phyloP scores from a whole-genome alignment of 2,888 invertebrate species.

The Hirtodrosophila confusa region DNA sequence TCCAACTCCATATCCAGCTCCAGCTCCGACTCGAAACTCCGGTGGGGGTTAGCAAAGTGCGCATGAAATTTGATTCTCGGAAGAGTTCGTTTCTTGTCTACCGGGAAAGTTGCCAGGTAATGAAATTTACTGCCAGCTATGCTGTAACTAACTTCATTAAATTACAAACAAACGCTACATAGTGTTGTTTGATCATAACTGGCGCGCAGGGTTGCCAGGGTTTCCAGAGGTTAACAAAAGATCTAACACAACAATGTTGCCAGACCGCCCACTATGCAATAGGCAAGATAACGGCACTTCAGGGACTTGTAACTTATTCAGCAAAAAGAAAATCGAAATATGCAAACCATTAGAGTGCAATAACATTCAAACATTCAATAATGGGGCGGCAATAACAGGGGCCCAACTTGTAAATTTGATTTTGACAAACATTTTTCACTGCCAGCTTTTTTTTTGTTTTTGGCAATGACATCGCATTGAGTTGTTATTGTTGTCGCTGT shows the following conservation, averaged over 20 bases:
- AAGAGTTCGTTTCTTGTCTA: constrained; percentile 70
- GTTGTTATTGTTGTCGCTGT: constrained; percentile 55
- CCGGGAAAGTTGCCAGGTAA: constrained; percentile 59
- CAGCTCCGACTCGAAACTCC: constrained; percentile 12
- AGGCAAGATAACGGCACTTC: constrained; percentile 49
- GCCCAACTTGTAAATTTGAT: constrained; percentile 60
- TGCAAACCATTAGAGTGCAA: constrained; percentile 59
- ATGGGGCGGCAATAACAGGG: constrained; percentile 38
- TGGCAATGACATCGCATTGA: constrained; percentile 41
- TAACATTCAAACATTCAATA: constrained; percentile 62
- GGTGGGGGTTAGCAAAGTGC: constrained; percentile 59
- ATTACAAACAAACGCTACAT: constrained; percentile 46
- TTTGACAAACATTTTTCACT: constrained; percentile 65
- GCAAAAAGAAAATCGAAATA: constrained; percentile 17
- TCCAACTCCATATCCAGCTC: neutral
- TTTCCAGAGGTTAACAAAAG: constrained; percentile 48
- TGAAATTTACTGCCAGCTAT: constrained; percentile 58
- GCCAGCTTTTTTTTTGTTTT: constrained; percentile 31
- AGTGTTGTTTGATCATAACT: constrained; percentile 11
- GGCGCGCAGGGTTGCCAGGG: constrained; percentile 18
- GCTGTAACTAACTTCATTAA: constrained; percentile 64
- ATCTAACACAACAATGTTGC: constrained; percentile 25
- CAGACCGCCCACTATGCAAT: constrained; percentile 45
- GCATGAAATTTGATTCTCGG: constrained; percentile 78
- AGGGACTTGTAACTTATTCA: constrained; percentile 36